Evolutionary conservation across 2,113 vertebrate species (phyloP), one percentile per base, ranked within the genome.

Genomic region (Urocynchramus pylzowi): DNA sequence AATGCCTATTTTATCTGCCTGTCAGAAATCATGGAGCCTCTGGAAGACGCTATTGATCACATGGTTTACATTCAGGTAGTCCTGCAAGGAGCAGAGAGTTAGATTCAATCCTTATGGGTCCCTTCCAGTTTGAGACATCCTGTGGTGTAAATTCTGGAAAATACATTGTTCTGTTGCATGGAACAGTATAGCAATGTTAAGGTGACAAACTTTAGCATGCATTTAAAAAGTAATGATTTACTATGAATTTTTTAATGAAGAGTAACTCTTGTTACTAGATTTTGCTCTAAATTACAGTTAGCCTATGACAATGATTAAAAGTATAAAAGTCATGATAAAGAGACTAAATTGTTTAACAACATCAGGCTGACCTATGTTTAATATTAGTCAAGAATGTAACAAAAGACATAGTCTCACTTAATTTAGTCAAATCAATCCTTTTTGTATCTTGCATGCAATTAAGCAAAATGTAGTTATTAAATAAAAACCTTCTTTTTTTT

Each of bases 251-350:
- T 61, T 39, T 8, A 70, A 73, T 41, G 10, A 78, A 71, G 33
- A 60, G 21, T 89, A 80, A 87, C 22, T 85, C 22, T 87, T 60
- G 7, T 63, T 93, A 14, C 44, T 74, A 52, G 21, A 49, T 75
- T 18, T 84, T 93, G 39, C 42, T 89, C 16, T 85, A 83, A 84
- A 87, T 94, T 96, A 57, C 52, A 79, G 71, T 91, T 95, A 69
- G 60, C 49, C 26, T 92, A 13, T 77, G 74, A 49, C 47, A 80
- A 37, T 87, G 49, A 90, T 16, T 90, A 69, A 50, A 89, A 74
- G 7, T 93, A 79, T 75, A 61, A 63, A 92, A 93, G n/a, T 90
- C 35, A 67, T 65, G 12, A 80, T 92, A 76, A 97, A 30, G 22
- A 93, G 56, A 90, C 84, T 64, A 78, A 70, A 53, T 90, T 68